phyloP scores from a whole-genome alignment of 2,113 vertebrate genomes.

The Leucosticte australis region DNA sequence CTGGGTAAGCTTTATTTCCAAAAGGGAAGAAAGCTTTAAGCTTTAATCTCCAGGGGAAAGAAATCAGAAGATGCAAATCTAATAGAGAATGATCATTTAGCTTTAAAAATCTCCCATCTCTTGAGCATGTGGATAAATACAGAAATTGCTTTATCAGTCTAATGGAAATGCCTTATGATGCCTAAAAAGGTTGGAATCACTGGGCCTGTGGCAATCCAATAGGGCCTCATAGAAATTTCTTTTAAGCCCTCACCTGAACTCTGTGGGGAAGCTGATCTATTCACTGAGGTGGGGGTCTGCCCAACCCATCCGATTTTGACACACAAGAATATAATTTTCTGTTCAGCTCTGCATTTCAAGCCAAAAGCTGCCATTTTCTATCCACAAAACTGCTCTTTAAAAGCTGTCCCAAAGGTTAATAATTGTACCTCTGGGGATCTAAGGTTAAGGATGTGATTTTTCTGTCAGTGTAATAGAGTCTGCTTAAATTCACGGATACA shows the following conservation, averaged over 20 bases:
- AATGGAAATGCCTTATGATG: background rate
- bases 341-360: background rate
- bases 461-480: background rate
- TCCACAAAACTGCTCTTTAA: background rate
- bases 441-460: slow-evolving; percentile 20
- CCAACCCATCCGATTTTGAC: rapidly evolving
- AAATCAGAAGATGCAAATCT: background rate
- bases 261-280: background rate
- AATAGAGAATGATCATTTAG: rapidly evolving
- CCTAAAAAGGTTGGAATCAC: background rate
- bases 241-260: background rate
- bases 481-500: background rate
- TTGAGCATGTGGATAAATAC: background rate
- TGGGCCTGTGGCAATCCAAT: background rate
- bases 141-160: background rate
- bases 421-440: background rate
- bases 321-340: background rate
- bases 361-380: slow-evolving; percentile 4
- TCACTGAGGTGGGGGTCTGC: background rate
- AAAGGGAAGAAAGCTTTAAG: background rate
- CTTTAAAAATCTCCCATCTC: background rate
- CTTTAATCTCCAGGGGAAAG: background rate
- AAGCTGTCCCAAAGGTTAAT: slow-evolving; percentile 14
- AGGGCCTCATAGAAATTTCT: background rate
- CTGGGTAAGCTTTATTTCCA: background rate